Evolutionary conservation across 2,113 vertebrate genomes (phyloP), one percentile per base, ranked within the genome.

Genomic region (Melanocharis versteri): DNA sequence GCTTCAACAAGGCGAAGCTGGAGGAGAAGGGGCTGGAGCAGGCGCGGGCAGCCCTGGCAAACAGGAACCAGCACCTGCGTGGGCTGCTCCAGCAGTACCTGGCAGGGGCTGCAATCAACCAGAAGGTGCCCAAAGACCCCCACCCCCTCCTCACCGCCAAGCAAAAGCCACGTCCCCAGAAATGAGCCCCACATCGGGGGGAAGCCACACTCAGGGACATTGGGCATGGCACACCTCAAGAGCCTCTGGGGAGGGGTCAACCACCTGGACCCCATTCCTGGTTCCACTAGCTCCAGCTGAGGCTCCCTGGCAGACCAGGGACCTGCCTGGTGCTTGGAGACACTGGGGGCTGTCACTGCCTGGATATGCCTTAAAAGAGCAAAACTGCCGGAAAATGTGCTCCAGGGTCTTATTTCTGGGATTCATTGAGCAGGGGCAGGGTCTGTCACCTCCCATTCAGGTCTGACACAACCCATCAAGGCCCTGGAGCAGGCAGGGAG

Each of bases 1-100:
- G 98, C 12, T 98, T 98, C 96, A 99, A 98, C 94, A 98, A 99
- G 89, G 98, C 89, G 7, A 98, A 97, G 69, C 96, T 99, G 94
- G 98, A 99, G 66, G 96, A 97, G 40, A 94, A 97, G 83, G 98
- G 96, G 5, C 96, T 99, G 80, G 94, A 96, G 56, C 93, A 14
- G 39, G 96, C 97, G 15, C 96, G 58, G 37, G 30, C 1, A 4
- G 91, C 91, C 24, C 92, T 98, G 89, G 33, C 80, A 11, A 94
- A 61, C 17, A 98, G 97, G 94, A 98, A 98, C 51, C 45, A n/a
- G 66, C 94, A 87, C 14, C 97, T 99, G 54, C 94, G 95, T 37
- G 51, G 90, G 45, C 95, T 98, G 82, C 98, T 99, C 50, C 94
- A 96, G 72, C 97, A 97, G 87, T 99, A 98, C 93, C 95, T 99